Evolutionary conservation across 2,888 invertebrate species (phyloP), one percentile per base, ranked within the genome.

Genomic region (Leptinotarsa juncta): DNA sequence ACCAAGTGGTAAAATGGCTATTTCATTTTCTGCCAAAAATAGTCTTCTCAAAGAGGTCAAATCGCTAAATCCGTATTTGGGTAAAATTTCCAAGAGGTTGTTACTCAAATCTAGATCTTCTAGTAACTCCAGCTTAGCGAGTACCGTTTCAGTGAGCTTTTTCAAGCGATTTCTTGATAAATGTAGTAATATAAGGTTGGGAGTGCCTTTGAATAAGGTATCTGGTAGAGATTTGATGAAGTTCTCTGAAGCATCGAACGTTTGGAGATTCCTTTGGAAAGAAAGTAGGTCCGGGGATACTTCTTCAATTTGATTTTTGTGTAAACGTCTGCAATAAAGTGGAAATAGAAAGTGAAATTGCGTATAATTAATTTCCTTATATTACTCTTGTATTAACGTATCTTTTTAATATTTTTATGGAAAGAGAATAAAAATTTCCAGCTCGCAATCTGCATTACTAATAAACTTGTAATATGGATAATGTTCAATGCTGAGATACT

Each of bases 71-170:
- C 91, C 88, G 68, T 89, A 89, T 62, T 90, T 90, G 75, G 91
- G 90, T 65, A 95, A 87, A 18, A 87, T 88, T 69, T 90, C 90
- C 78, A 95, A 88, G 82, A 89, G 89, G 86, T 95, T 95, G 74
- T 90, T 91, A 4, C 93, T 92, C 23, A 95, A 86, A 87, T 95
- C 94, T 74, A 95, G 87, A 83, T 93, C 93, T 81, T 91, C 91
- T 20, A 95, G 85, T 3, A 90, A 89, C 12, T 88, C 86, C 42
- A 93, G 88, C 4, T 90, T 91, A 0, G 89, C 84, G 73, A 94
- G 92, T 32, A 91, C 85, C 26, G 89, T 89, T 32, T 90, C 89
- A 0, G 92, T 91, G 66, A 94, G 87, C 26, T 90, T 89, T 69
- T 88, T 87, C 18, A 95, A 85, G 75, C 89, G 89, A 83, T 95